These are phyloP conservation scores for Centrocercus urophasianus DNA, from an alignment of 2,113 vertebrate genomes.

Conservation along the genomic window DNA sequence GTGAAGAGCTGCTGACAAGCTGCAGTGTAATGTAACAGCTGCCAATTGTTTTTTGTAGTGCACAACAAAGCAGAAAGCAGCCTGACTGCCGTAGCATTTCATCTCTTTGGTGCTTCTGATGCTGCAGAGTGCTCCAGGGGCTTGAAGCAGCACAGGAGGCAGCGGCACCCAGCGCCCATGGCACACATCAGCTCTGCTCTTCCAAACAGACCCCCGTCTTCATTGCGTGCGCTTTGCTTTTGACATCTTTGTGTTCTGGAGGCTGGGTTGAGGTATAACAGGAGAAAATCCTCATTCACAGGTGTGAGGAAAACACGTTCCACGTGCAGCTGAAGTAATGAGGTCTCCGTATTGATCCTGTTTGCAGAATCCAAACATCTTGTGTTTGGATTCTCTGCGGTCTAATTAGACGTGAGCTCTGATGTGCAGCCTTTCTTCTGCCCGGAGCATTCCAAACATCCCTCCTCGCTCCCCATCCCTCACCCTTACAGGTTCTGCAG, in stretches of 20 bases:
- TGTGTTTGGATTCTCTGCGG: background rate
- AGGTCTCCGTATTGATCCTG: background rate
- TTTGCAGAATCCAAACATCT: background rate
- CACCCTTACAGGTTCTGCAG: background rate
- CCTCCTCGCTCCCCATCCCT: background rate
- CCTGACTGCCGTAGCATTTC: background rate
- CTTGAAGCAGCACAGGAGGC: background rate
- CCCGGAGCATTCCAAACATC: background rate
- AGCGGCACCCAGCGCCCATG: fast-evolving
- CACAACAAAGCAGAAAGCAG: background rate
- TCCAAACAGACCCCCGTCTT: background rate
- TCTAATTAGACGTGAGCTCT: background rate
- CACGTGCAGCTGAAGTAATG: background rate
- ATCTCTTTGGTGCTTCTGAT: background rate
- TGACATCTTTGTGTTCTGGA: background rate
- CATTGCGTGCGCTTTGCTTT: background rate
- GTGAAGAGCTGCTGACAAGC: background rate
- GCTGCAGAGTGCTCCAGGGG: background rate
- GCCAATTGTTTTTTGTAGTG: background rate
- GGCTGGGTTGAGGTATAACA: background rate
- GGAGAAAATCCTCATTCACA: background rate
- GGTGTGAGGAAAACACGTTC: background rate
- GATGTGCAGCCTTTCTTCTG: background rate
- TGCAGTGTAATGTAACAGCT: background rate
- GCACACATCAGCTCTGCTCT: background rate